Percentiles rank a stretch among this genome's conserved stretches.
Evolutionary conservation across 2,888 invertebrate species (phyloP).

Genomic region (Andrena camellia): DNA sequence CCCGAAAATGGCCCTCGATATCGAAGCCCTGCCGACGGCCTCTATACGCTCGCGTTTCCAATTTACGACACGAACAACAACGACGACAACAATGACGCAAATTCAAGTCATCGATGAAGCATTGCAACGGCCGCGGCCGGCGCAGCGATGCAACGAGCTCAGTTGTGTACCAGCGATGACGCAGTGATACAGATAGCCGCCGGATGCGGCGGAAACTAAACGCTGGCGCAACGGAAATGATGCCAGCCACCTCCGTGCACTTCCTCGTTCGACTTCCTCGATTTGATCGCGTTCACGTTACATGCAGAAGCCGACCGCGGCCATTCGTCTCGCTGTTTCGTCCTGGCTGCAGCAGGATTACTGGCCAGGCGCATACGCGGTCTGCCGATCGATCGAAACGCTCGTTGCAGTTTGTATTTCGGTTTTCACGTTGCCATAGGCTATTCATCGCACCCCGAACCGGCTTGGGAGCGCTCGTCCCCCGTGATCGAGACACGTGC

Average conservation of each 20-base stretch:
- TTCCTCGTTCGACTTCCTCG: conserved; percentile 70
- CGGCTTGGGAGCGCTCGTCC: background rate
- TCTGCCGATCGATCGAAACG: conserved; percentile 23
- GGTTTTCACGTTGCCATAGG: background rate
- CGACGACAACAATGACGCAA: conserved; percentile 22
- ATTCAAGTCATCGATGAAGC: conserved; percentile 43
- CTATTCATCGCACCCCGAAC: conserved; percentile 18
- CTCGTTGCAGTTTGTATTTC: background rate
- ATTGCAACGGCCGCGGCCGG: conserved; percentile 8
- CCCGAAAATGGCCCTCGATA: background rate
- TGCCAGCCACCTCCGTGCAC: conserved; percentile 78
- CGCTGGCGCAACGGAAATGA: conserved; percentile 81
- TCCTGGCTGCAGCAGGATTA: conserved; percentile 39
- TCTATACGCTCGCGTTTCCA: conserved; percentile 17
- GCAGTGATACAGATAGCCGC: conserved; percentile 79
- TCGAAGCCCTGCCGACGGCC: background rate
- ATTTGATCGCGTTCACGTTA: conserved; percentile 63
- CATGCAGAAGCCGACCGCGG: conserved; percentile 30
- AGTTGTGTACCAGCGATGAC: conserved; percentile 67
- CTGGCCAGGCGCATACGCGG: background rate
- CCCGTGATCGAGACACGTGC: background rate
- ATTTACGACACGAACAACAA: conserved; percentile 10
- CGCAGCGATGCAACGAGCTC: conserved; percentile 24
- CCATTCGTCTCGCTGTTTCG: conserved; percentile 60
- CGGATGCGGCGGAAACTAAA: conserved; percentile 82